Evolutionary conservation across 2,888 invertebrate species (phyloP).

Genomic region (Drosophila borborema): DNA sequence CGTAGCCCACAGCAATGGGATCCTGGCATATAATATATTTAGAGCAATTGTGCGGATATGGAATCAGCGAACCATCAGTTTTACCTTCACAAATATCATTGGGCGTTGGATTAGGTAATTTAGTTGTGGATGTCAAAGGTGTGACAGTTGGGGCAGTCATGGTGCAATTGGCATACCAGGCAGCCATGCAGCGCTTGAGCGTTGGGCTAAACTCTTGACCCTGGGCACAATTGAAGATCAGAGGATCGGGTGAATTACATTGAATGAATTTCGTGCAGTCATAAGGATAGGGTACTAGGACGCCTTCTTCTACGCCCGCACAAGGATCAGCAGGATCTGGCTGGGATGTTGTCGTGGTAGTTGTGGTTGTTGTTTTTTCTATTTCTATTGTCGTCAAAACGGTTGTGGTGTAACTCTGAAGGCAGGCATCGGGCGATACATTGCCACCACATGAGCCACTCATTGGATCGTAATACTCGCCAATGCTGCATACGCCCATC

Average conservation of each 20-base stretch:
- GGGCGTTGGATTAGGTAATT: conserved; percentile 3
- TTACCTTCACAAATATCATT: conserved; percentile 48
- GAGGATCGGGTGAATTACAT: conserved; percentile 28
- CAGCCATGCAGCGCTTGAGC: conserved; percentile 61
- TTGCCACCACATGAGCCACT: conserved; percentile 46
- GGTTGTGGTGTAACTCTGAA: not conserved
- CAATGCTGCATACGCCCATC: conserved; percentile 86
- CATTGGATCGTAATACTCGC: conserved; percentile 65
- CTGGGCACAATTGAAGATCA: conserved; percentile 35
- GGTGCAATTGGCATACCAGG: conserved; percentile 56
- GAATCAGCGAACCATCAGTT: conserved; percentile 21
- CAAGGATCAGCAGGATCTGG: conserved; percentile 47
- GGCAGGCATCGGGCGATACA: conserved; percentile 56
- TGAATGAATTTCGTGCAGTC: conserved; percentile 62
- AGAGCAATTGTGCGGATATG: conserved; percentile 57
- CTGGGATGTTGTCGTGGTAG: conserved; percentile 20
- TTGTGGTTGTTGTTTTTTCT: not conserved
- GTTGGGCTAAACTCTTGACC: conserved; percentile 60
- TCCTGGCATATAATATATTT: conserved; percentile 68
- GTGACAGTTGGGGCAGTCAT: not conserved
- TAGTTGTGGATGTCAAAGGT: not conserved
- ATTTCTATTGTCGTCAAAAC: not conserved
- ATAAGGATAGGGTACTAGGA: conserved; percentile 58
- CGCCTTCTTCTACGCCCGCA: conserved; percentile 25
- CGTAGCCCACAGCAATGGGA: conserved; percentile 85